phyloP scores from a whole-genome alignment of 2,113 vertebrate species.

The Thymallus thymallus region DNA sequence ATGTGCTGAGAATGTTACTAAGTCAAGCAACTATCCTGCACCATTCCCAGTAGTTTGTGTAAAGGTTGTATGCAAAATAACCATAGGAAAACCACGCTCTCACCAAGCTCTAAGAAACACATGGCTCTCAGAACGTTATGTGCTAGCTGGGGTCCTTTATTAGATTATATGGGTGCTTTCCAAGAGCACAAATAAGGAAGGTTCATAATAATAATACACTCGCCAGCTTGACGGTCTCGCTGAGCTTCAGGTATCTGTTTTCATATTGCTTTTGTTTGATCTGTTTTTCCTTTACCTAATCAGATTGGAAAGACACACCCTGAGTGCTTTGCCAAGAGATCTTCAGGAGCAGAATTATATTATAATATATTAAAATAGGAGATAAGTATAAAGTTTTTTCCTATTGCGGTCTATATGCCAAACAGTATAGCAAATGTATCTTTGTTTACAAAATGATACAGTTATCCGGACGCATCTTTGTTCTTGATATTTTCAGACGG shows the following conservation, averaged over 20 bases:
- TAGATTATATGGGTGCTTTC: background rate
- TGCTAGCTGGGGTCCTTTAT: background rate
- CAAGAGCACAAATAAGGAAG: background rate
- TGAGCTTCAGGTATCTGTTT: background rate
- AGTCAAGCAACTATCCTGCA: no score
- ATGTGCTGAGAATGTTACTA: no score
- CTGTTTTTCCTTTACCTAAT: conserved; percentile 17
- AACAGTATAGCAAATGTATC: background rate
- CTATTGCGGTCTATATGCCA: background rate
- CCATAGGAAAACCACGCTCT: no score
- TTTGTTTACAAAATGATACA: background rate
- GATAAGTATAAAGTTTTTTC: conserved; percentile 8
- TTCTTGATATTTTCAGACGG: background rate
- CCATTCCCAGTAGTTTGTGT: no score
- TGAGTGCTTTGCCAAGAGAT: no score
- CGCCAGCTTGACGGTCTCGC: background rate
- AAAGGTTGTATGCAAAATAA: no score
- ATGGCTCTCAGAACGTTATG: no score
- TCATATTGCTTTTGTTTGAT: conserved; percentile 9
- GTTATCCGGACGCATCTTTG: background rate
- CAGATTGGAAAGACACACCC: conserved; percentile 1
- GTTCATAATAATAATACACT: background rate
- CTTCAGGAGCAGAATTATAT: conserved; percentile 2
- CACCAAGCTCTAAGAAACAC: no score
- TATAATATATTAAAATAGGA: conserved; percentile 33